Evolutionary conservation across 2,113 vertebrate genomes (phyloP).

Genomic region (Chaenocephalus aceratus): DNA sequence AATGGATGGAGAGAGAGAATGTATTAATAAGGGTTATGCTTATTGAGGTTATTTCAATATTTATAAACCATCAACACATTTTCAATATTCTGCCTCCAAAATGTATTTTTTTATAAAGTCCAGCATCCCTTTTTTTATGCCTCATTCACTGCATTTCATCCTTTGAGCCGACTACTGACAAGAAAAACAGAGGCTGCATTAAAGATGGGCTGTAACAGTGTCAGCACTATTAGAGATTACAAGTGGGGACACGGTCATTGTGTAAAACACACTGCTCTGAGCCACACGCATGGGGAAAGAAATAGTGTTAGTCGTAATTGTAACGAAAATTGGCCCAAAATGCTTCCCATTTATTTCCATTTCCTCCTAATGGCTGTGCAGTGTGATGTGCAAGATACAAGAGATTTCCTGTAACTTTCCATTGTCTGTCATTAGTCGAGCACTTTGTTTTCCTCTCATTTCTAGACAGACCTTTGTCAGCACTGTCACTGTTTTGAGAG

Average conservation of each 20-base stretch:
- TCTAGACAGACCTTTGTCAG: conserved; percentile 15
- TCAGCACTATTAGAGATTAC: conserved; percentile 55
- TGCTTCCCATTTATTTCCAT: conserved; percentile 39
- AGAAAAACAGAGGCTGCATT: conserved; percentile 11
- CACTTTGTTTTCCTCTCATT: conserved; percentile 11
- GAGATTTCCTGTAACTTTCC: conserved; percentile 38
- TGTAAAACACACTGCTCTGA: conserved; percentile 52
- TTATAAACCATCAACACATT: conserved; percentile 5
- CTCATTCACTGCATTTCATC: background rate
- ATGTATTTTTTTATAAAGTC: conserved; percentile 11
- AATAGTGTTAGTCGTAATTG: conserved; percentile 46
- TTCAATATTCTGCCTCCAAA: conserved; percentile 17
- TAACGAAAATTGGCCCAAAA: conserved; percentile 60
- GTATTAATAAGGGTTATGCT: background rate
- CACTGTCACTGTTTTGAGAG: background rate
- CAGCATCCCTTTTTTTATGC: background rate
- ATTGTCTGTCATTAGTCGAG: conserved; percentile 23
- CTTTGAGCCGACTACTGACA: conserved; percentile 2
- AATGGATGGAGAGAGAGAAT: background rate
- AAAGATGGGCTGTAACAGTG: conserved; percentile 42
- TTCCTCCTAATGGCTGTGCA: conserved; percentile 38
- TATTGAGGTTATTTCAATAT: background rate
- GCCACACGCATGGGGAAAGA: conserved; percentile 45
- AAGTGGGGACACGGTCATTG: conserved; percentile 43
- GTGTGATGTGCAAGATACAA: conserved; percentile 43